Percentiles rank a stretch among this genome's conserved stretches.
phyloP scores from a whole-genome alignment of 1,140 invertebrate species.

The Aphelenchoides avenae region DNA sequence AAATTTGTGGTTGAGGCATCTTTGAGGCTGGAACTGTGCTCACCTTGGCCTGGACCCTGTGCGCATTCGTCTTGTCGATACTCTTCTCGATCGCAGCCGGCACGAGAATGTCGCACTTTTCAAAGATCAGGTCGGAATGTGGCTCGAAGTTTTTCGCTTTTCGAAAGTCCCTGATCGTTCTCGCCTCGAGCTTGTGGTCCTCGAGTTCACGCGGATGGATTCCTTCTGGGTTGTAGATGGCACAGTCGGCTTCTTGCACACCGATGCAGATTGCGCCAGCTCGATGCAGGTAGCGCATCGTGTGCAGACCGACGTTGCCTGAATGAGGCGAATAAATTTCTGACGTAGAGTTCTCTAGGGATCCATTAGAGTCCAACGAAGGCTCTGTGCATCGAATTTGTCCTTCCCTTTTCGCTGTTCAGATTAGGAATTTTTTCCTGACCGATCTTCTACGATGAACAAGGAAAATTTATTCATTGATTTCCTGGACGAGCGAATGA shows the following conservation, averaged over 20 bases:
- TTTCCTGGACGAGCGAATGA: too few relatives aligned
- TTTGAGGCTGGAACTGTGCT: too few relatives aligned
- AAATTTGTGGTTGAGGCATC: too few relatives aligned
- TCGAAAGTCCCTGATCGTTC: slow-evolving; percentile 88
- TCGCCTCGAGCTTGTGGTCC: slow-evolving; percentile 66
- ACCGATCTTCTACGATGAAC: too few relatives aligned
- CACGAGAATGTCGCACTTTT: slow-evolving; percentile 93
- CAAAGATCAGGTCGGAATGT: slow-evolving; percentile 81
- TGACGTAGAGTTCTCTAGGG: not conserved
- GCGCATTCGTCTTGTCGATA: slow-evolving; percentile 86
- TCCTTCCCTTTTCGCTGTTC: too few relatives aligned
- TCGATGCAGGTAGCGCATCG: slow-evolving; percentile 88
- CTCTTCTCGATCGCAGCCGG: slow-evolving; percentile 95
- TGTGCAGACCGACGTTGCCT: slow-evolving; percentile 99
- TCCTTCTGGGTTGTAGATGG: slow-evolving; percentile 84
- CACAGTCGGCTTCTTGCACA: slow-evolving; percentile 85
- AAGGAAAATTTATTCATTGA: too few relatives aligned
- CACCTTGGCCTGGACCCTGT: slow-evolving; percentile 83
- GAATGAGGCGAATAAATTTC: slow-evolving; percentile 14
- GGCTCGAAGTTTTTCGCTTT: slow-evolving; percentile 77
- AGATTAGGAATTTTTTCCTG: too few relatives aligned
- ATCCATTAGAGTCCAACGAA: too few relatives aligned
- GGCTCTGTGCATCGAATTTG: too few relatives aligned
- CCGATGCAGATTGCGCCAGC: slow-evolving; percentile 91
- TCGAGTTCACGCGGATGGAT: slow-evolving; percentile 83